Percentiles rank a stretch among this genome's conserved stretches.
These are phyloP conservation scores for Thunnus maccoyii DNA, from an alignment of 2,113 vertebrate species.

Conservation along the genomic window DNA sequence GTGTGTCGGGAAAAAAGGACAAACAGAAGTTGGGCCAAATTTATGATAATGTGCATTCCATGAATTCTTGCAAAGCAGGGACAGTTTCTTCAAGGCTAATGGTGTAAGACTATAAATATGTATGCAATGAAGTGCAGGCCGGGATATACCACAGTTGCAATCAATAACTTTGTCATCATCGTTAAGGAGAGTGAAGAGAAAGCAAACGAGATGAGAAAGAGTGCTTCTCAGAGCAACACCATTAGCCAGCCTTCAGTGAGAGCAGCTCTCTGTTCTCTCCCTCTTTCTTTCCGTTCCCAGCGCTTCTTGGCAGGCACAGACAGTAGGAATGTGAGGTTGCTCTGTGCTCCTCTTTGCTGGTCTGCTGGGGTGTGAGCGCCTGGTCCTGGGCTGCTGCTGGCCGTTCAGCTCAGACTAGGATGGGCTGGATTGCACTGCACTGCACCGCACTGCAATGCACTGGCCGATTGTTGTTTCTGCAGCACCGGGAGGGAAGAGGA, in stretches of 20 bases:
- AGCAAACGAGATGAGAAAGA: constrained; percentile 51
- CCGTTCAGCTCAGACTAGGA: constrained; percentile 42
- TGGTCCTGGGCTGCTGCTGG: constrained; percentile 43
- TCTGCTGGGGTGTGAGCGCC: constrained; percentile 67
- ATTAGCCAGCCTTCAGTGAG: constrained; percentile 68
- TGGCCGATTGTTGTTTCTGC: constrained; percentile 78
- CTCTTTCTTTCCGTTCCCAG: constrained; percentile 73
- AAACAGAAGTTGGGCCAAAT: constrained; percentile 39
- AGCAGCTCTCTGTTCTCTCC: constrained; percentile 73
- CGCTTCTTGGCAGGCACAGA: constrained; percentile 76
- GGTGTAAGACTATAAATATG: constrained; percentile 19
- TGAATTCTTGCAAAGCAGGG: constrained; percentile 40
- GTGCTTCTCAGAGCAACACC: constrained; percentile 50
- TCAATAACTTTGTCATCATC: constrained; percentile 56
- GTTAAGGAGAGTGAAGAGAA: constrained; percentile 35
- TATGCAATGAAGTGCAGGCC: constrained; percentile 6
- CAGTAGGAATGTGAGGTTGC: constrained; percentile 77
- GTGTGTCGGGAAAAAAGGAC: not conserved
- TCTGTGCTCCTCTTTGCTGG: constrained; percentile 72
- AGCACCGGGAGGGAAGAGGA: constrained; percentile 70
- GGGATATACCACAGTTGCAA: constrained; percentile 30
- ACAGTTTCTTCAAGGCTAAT: constrained; percentile 19
- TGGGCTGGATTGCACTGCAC: constrained; percentile 36
- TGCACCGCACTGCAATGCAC: constrained; percentile 30
- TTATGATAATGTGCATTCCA: constrained; percentile 60